These are phyloP conservation scores for Ceratoteleas bidentatus DNA, from an alignment of 1,140 invertebrate genomes.

Conservation along the genomic window DNA sequence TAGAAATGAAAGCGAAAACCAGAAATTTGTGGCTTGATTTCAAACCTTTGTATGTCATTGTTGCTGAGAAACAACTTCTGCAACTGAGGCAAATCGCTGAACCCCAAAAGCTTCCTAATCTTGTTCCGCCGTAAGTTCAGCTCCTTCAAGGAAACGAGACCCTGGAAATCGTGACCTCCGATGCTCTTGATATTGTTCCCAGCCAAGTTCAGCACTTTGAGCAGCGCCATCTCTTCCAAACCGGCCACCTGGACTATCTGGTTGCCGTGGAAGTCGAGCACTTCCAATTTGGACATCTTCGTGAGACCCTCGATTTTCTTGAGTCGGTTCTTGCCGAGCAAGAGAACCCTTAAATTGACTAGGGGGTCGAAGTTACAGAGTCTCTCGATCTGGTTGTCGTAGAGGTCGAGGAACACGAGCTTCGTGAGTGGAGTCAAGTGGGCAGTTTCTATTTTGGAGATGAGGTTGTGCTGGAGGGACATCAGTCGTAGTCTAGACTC, in stretches of 20 bases:
- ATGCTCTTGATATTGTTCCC: too few species aligned
- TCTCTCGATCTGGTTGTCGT: constrained; percentile 95
- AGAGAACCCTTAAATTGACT: constrained; percentile 89
- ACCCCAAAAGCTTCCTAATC: constrained; percentile 90
- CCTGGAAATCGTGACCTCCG: too few species aligned
- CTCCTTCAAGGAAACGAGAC: too few species aligned
- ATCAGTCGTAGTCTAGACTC: constrained; percentile 90
- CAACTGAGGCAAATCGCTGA: constrained; percentile 89
- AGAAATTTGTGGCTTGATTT: too few species aligned
- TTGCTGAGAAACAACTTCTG: constrained; percentile 92
- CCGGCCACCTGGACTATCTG: constrained; percentile 87
- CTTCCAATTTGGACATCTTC: constrained; percentile 88
- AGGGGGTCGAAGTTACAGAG: constrained; percentile 89
- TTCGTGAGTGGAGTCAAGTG: constrained; percentile 85
- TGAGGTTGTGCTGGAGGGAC: constrained; percentile 94
- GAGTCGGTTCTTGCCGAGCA: constrained; percentile 93
- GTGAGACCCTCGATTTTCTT: constrained; percentile 87
- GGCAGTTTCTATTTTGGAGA: constrained; percentile 87
- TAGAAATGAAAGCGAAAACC: too few species aligned
- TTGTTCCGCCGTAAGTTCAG: constrained; percentile 93
- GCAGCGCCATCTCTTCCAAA: constrained; percentile 83
- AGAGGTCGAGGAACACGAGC: constrained; percentile 95
- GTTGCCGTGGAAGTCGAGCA: constrained; percentile 96
- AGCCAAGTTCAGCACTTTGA: constrained; percentile 95
- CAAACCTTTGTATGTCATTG: constrained; percentile 89